These are phyloP conservation scores for Lepus timidus DNA, from an alignment of 2,113 vertebrate species.

Conservation along the genomic window DNA sequence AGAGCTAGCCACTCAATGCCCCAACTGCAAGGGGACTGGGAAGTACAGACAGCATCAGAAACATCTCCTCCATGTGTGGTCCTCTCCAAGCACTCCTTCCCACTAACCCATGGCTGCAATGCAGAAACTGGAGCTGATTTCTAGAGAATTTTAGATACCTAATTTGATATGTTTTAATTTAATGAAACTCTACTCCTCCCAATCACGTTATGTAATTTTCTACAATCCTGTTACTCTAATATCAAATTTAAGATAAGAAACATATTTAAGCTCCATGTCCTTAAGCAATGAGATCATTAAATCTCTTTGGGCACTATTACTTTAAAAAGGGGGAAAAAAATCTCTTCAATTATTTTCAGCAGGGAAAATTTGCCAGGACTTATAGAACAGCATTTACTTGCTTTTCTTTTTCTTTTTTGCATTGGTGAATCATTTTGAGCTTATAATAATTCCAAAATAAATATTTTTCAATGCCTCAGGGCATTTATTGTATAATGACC, in stretches of 20 bases:
- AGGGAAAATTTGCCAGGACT: not conserved
- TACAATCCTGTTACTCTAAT: conserved; percentile 48
- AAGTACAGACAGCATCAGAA: not conserved
- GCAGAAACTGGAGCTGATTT: not conserved
- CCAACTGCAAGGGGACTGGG: not conserved
- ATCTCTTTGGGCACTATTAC: conserved; percentile 20
- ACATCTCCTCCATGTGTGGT: not conserved
- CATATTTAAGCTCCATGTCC: conserved; percentile 36
- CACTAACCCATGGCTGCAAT: not conserved
- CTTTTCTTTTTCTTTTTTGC: not conserved
- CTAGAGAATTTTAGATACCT: conserved; percentile 25
- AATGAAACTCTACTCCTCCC: not conserved
- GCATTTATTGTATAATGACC: conserved; percentile 61
- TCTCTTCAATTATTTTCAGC: conserved; percentile 45
- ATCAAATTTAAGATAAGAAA: conserved; percentile 66
- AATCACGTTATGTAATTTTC: conserved; percentile 19
- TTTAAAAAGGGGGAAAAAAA: not conserved
- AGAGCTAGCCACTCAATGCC: not conserved
- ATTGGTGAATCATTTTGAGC: conserved; percentile 42
- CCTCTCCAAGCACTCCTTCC: not conserved
- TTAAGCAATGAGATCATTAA: conserved; percentile 48
- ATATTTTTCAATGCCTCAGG: conserved; percentile 69
- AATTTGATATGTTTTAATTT: not conserved
- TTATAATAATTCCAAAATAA: conserved; percentile 75
- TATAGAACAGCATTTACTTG: conserved; percentile 43